Percentiles rank a stretch among this genome's conserved stretches.
These are phyloP conservation scores for Chrysomela aeneicollis DNA, from an alignment of 2,888 invertebrate species.

Conservation along the genomic window DNA sequence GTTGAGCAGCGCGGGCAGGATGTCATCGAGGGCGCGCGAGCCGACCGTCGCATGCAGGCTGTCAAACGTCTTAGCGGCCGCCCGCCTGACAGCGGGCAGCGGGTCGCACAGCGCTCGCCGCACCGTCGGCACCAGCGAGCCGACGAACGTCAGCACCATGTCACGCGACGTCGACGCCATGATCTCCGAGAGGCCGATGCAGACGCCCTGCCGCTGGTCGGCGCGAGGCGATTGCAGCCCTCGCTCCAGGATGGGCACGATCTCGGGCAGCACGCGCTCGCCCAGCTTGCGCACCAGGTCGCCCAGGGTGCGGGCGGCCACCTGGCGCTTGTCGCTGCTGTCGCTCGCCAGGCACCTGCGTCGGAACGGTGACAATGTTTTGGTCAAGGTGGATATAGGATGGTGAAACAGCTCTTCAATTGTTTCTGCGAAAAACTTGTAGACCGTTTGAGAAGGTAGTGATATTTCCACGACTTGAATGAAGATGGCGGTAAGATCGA, in stretches of 20 bases:
- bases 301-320: constrained; percentile 94
- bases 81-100: constrained; percentile 88
- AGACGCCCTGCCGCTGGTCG: constrained; percentile 97
- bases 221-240: constrained; percentile 90
- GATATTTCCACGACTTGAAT: too few species aligned
- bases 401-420: too few species aligned
- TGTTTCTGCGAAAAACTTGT: too few species aligned
- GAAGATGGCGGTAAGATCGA: too few species aligned
- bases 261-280: constrained; percentile 96
- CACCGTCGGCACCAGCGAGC: constrained; percentile 92
- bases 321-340: constrained; percentile 91
- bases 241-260: constrained; percentile 95
- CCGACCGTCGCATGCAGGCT: constrained; percentile 95
- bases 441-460: too few species aligned
- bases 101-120: constrained; percentile 93
- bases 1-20: constrained; percentile 89
- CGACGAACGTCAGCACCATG: constrained; percentile 89
- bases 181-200: constrained; percentile 97
- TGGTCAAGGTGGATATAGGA: too few species aligned
- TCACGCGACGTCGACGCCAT: constrained; percentile 96
- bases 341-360: constrained; percentile 89
- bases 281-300: constrained; percentile 97
- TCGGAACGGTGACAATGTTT: too few species aligned
- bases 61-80: constrained; percentile 97
- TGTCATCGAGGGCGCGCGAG: constrained; percentile 93